Base-by-base conservation (phyloP, 2,888 invertebrate species). In the Tholera decimalis region DNA sequence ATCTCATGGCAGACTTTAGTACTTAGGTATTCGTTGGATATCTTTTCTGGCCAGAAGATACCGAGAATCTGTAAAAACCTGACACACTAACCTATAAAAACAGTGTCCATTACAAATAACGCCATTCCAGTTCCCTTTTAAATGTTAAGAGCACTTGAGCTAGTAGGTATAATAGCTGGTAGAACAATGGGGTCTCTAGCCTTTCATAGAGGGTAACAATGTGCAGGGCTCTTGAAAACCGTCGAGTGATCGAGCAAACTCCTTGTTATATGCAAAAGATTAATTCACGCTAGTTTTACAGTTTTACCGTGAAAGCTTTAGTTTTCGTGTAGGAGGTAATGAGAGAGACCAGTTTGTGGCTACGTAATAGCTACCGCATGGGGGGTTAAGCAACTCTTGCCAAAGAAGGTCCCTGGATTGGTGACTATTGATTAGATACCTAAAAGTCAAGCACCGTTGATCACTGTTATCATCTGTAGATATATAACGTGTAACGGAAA, bases 181-280 rank as follows among this genome's bases (percentile, higher is more conserved):
- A 82, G 84, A 82, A 83, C 84, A 82, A 82, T 67, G 50, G 66
- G n/a, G 49, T 18, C 71, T 68, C 71, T 70, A 68, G 66, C 20
- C 69, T 72, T 83, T 67, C 83, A 83, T 77, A 64, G 73, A 67
- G 28, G 3, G 57, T 64, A 57, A 81, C 82, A 81, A 62, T 78
- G 65, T 79, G 50, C 59, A n/a, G n/a, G n/a, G n/a, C n/a, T 53
- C 83, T 83, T 78, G 69, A 57, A 72, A 68, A 55, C 33, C 67
- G 26, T 81, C 69, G 63, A 81, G 83, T 69, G 81, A 67, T 67
- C 59, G 77, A 39, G 57, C 37, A 30, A 63, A 64, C 62, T 78
- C 57, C 60, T 49, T 51, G 71, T 74, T 69, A 55, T 59, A 73
- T 51, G 43, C 24, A 20, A 54, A 65, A 73, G 56, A 77, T 80